Percentiles rank a stretch among this genome's conserved stretches.
Conservation (phyloP, 1,140 invertebrate genomes). For the Calliphora vicina region DNA sequence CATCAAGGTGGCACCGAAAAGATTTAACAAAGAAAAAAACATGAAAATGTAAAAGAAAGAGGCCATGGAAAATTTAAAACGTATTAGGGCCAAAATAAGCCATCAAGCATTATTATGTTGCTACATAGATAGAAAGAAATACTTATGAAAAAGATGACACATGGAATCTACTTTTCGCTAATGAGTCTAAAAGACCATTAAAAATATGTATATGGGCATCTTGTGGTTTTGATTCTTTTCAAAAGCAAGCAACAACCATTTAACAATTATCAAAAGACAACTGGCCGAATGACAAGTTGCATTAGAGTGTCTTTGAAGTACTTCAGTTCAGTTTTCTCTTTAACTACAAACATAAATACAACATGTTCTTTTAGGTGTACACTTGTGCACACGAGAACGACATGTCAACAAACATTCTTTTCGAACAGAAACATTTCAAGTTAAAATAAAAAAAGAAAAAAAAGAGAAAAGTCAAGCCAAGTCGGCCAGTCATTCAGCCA, state of each 20-base stretch:
- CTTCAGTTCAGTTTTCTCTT: not conserved
- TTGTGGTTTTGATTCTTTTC: not conserved
- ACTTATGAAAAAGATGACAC: not conserved
- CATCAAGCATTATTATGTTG: too few relatives aligned
- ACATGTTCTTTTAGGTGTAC: not conserved
- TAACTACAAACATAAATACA: not conserved
- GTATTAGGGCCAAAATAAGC: not conserved
- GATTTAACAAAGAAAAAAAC: not conserved
- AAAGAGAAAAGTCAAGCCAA: too few relatives aligned
- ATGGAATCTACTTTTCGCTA: constrained; percentile 18
- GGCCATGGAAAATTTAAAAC: not conserved
- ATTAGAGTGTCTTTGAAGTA: constrained; percentile 19
- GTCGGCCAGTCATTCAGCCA: too few relatives aligned
- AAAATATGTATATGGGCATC: not conserved
- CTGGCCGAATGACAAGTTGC: not conserved
- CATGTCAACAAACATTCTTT: too few relatives aligned
- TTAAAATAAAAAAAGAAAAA: too few relatives aligned
- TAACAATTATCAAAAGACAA: constrained; percentile 20
- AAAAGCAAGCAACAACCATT: not conserved
- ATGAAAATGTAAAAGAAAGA: not conserved
- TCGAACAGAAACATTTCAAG: too few relatives aligned
- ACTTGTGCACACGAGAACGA: not conserved
- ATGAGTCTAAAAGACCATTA: constrained; percentile 22
- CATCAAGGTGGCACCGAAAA: not conserved
- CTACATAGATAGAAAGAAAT: too few relatives aligned